Evolutionary conservation across 2,113 vertebrate genomes (phyloP).

Genomic region (Hucho hucho): DNA sequence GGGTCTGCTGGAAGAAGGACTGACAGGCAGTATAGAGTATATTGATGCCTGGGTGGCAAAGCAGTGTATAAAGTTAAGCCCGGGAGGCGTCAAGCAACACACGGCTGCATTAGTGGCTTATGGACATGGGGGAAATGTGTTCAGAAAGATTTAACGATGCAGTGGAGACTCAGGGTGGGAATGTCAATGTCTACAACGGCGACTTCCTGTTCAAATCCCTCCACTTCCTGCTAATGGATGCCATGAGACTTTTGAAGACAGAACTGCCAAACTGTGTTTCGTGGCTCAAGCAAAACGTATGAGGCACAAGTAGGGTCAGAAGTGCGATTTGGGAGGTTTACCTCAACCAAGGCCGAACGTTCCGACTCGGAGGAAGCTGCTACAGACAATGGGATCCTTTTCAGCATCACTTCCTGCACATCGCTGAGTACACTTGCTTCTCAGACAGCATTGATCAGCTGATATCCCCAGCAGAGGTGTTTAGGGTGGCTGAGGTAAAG

Average conservation of each 20-base stretch:
- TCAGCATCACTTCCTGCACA: too few relatives aligned
- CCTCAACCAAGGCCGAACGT: too few relatives aligned
- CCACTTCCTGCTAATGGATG: slow-evolving; percentile 68
- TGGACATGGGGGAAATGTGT: accelerated
- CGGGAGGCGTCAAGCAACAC: slow-evolving; percentile 39
- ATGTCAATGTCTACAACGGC: slow-evolving; percentile 36
- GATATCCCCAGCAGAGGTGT: slow-evolving; percentile 67
- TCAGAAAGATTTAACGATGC: neutral
- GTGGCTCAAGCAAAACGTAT: too few relatives aligned
- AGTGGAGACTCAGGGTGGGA: slow-evolving; percentile 39
- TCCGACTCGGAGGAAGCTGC: too few relatives aligned
- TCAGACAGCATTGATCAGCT: slow-evolving; percentile 2
- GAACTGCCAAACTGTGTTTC: slow-evolving; percentile 34
- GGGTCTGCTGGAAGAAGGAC: slow-evolving; percentile 52
- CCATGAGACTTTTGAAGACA: slow-evolving; percentile 29
- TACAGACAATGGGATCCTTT: too few relatives aligned
- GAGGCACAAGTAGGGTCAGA: too few relatives aligned
- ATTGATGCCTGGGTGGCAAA: neutral
- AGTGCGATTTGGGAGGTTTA: too few relatives aligned
- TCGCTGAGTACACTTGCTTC: slow-evolving; percentile 25
- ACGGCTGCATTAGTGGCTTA: slow-evolving; percentile 43
- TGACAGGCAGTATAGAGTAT: neutral
- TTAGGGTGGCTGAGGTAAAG: slow-evolving; percentile 43
- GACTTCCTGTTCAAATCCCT: slow-evolving; percentile 66
- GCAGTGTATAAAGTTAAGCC: slow-evolving; percentile 16